These are phyloP conservation scores for Melanotaenia pygmaea DNA, from an alignment of 2,797 vertebrate genomes.

Conservation along the genomic window DNA sequence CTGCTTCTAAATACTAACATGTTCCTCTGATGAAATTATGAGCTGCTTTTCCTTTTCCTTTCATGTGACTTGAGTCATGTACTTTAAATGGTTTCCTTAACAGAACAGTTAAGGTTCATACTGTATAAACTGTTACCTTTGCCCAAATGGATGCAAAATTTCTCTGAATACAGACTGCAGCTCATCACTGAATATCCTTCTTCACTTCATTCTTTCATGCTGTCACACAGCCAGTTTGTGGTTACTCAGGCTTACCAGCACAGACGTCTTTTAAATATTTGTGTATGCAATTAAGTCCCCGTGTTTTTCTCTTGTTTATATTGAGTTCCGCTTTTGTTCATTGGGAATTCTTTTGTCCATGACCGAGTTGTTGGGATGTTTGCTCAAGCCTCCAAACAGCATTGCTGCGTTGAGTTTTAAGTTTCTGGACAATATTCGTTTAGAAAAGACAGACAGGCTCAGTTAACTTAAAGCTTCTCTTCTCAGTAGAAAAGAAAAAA, in stretches of 20 bases:
- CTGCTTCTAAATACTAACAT: constrained; percentile 34
- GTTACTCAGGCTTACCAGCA: constrained; percentile 29
- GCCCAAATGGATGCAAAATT: constrained; percentile 5
- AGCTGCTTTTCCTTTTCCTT: background rate
- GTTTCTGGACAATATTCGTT: constrained; percentile 50
- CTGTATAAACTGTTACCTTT: constrained; percentile 16
- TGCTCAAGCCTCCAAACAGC: constrained; percentile 46
- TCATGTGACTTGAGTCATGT: constrained; percentile 18
- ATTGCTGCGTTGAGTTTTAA: constrained; percentile 57
- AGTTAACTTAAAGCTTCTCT: constrained; percentile 50
- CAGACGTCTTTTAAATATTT: constrained; percentile 23
- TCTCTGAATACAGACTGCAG: constrained; percentile 30
- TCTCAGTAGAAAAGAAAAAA: background rate
- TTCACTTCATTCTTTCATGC: constrained; percentile 1
- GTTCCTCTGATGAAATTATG: background rate
- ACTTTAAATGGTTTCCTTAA: constrained; percentile 27
- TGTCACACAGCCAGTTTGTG: constrained; percentile 19
- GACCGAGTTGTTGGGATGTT: constrained; percentile 57
- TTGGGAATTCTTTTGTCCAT: constrained; percentile 40
- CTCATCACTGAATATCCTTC: constrained; percentile 23
- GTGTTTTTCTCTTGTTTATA: constrained; percentile 46
- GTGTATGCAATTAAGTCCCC: constrained; percentile 31
- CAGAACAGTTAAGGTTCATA: constrained; percentile 29
- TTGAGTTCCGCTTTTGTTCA: constrained; percentile 50
- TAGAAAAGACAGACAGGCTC: constrained; percentile 45